These are phyloP conservation scores for Microctonus hyperodae DNA, from an alignment of 2,888 invertebrate genomes.

Conservation along the genomic window DNA sequence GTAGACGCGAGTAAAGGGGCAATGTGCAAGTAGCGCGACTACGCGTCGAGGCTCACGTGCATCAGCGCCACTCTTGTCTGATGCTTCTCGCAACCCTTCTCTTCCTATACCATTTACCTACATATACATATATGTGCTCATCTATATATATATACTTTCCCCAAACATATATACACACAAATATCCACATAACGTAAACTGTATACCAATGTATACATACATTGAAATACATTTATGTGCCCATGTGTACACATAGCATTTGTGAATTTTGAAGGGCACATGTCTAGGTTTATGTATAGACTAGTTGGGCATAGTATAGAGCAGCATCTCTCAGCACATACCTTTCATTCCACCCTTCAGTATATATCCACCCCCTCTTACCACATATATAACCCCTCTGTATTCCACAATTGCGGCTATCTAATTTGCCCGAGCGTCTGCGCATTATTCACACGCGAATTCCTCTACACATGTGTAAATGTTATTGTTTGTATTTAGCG, in stretches of 20 bases:
- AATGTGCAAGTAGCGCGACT: slow-evolving; percentile 7
- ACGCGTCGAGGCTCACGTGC: slow-evolving; percentile 18
- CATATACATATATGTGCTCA: too few relatives aligned
- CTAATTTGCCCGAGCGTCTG: slow-evolving; percentile 24
- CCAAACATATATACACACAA: slow-evolving; percentile 13
- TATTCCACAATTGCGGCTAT: background rate
- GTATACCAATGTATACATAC: slow-evolving; percentile 19
- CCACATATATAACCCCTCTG: background rate
- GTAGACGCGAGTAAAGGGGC: slow-evolving; percentile 19
- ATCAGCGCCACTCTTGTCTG: background rate
- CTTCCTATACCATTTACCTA: slow-evolving; percentile 1
- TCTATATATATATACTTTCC: slow-evolving; percentile 14
- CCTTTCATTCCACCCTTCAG: background rate
- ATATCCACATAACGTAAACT: slow-evolving; percentile 18
- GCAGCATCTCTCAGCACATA: background rate
- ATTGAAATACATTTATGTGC: background rate
- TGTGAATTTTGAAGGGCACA: slow-evolving; percentile 16
- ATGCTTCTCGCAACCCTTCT: slow-evolving; percentile 7
- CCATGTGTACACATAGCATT: background rate
- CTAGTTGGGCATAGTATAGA: background rate
- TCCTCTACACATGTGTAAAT: slow-evolving; percentile 17
- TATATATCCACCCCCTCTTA: background rate
- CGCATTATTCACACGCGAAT: background rate
- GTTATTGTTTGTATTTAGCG: slow-evolving; percentile 12
- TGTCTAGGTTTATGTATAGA: background rate